A percentile compares a stretch with the other conserved stretches of the same genome.
Evolutionary conservation across 2,888 invertebrate species (phyloP).

Genomic region (Linnaemya vulpina): DNA sequence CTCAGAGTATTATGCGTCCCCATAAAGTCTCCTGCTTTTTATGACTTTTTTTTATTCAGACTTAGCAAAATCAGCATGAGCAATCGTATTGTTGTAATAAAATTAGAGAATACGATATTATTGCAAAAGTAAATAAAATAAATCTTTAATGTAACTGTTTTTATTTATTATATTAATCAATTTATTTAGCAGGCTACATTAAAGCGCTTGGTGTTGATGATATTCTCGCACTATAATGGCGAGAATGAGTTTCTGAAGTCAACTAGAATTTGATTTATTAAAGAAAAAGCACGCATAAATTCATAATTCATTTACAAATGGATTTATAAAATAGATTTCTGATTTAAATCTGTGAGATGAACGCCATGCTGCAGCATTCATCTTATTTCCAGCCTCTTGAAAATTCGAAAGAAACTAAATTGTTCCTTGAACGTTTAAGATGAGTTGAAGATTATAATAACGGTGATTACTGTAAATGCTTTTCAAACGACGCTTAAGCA

Average conservation of each 20-base stretch:
- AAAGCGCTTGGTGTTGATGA: too few species aligned
- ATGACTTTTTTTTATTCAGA: not conserved
- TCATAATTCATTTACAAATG: slow-evolving; percentile 1
- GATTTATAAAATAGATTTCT: not conserved
- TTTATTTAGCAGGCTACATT: not conserved
- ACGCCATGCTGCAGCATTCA: not conserved
- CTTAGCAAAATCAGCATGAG: not conserved
- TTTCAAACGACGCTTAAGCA: slow-evolving; percentile 47
- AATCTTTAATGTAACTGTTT: slow-evolving; percentile 16
- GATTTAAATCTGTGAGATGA: not conserved
- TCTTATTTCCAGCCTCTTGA: not conserved
- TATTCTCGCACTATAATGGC: too few species aligned
- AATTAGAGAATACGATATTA: not conserved
- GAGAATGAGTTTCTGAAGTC: not conserved
- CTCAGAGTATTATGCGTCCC: not conserved
- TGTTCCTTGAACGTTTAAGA: slow-evolving; percentile 18
- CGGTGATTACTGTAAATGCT: slow-evolving; percentile 52
- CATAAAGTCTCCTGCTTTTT: not conserved
- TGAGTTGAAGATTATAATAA: slow-evolving; percentile 51
- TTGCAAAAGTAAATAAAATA: slow-evolving; percentile 17
- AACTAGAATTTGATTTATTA: not conserved
- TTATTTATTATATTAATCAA: not conserved
- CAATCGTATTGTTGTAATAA: not conserved
- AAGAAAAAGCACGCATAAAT: not conserved
- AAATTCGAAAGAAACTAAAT: slow-evolving; percentile 26